Evolutionary conservation across 2,113 vertebrate species (phyloP), one percentile per base, ranked within the genome.

Genomic region (Neolamprologus fasciatus): DNA sequence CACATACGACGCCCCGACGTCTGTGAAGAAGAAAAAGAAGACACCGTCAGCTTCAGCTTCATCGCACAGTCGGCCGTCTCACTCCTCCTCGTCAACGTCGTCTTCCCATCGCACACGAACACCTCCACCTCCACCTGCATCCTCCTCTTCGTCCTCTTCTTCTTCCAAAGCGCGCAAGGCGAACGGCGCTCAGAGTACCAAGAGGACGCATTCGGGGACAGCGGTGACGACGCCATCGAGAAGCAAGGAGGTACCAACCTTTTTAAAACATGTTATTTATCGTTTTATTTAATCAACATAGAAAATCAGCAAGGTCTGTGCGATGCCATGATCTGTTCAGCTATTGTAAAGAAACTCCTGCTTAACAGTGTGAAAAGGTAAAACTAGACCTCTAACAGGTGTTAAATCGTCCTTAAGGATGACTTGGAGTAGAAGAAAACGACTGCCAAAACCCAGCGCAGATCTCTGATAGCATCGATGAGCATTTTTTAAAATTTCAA

Each of bases 21-120:
- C 97, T 12, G 97, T 97, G 93, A 99, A 98, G 95, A 99, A 98
- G 94, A 99, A 99, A 96, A 99, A 99, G 95, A 97, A 97, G 81
- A 84, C 84, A 1, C 7, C 73, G 40, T 50, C 85, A 2, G 81
- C 92, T 1, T 80, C 91, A 0, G 92, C 95, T 9, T 80, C 89
- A 63, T 91, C 94, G 5, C 89, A 94, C 90, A 55, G 90, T 57
- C 93, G 86, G 35, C 85, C 90, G 12, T 82, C 92, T 78, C 95
- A 92, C 82, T 80, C 94, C 3, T 82, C 92, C 6, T 87, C 91
- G 17, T 87, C 92, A 31, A 86, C 82, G 19, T 83, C 94, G 3
- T 89, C 90, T 16, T 88, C 95, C 80, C 92, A 66, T 47, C 94
- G 50, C 40, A 54, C 53, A 26, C 91, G 82, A 23, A 78, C 55